phyloP scores from a whole-genome alignment of 92 coral and sea anemone genomes.

The Pocillopora grandis region DNA sequence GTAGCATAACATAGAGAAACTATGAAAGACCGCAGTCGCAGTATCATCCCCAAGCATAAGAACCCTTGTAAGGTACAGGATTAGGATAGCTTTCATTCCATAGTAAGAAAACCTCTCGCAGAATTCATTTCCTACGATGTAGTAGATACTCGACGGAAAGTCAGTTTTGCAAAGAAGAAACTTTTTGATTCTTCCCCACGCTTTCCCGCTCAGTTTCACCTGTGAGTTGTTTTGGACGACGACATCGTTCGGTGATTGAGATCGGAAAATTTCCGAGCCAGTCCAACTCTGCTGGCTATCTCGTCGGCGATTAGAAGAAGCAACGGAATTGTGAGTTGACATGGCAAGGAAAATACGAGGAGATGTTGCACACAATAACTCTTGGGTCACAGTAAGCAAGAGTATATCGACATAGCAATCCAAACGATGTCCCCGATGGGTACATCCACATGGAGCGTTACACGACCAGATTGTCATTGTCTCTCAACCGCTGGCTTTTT shows the following conservation, averaged over 20 bases:
- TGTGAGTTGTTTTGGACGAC: background rate
- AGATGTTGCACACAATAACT: no score
- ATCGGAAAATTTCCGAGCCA: constrained; percentile 30
- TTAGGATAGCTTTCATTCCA: constrained; percentile 82
- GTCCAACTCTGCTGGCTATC: constrained; percentile 24
- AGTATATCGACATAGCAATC: no score
- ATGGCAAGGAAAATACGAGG: background rate
- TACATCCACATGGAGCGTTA: no score
- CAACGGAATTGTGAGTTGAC: constrained; percentile 12
- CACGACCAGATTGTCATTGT: no score
- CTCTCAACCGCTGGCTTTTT: no score
- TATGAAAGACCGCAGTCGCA: constrained; percentile 69
- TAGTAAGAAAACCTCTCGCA: constrained; percentile 84
- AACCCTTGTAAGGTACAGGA: constrained; percentile 66
- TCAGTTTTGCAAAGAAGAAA: constrained; percentile 59
- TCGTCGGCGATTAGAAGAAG: constrained; percentile 8
- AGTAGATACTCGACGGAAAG: constrained; percentile 76
- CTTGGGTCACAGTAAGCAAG: no score
- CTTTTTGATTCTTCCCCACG: constrained; percentile 73
- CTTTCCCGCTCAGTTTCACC: constrained; percentile 66
- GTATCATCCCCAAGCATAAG: constrained; percentile 51
- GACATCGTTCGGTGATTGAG: background rate
- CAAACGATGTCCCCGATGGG: no score
- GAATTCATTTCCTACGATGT: constrained; percentile 80
- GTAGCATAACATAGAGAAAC: constrained; percentile 81